Conservation (phyloP, 2,113 vertebrate genomes). For the Peromyscus californicus region DNA sequence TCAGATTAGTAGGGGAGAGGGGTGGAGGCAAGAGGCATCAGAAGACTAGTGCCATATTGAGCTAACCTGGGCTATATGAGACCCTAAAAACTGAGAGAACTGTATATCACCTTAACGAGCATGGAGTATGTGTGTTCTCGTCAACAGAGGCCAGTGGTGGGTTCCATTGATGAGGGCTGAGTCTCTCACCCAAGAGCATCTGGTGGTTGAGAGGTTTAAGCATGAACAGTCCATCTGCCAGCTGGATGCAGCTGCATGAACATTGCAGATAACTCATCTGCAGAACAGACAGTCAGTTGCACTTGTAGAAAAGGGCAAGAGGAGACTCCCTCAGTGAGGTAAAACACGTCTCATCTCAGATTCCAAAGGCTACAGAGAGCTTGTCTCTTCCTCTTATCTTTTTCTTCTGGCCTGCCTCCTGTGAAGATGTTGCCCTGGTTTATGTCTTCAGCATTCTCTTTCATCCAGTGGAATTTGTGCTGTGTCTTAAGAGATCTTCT, state of each 20-base stretch:
- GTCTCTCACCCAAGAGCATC: slow-evolving; percentile 63
- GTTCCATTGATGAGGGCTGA: background rate
- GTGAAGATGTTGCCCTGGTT: slow-evolving; percentile 56
- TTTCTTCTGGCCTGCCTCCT: slow-evolving; percentile 43
- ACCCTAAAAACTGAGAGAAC: background rate
- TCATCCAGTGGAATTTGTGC: slow-evolving; percentile 68
- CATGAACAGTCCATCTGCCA: slow-evolving; percentile 20
- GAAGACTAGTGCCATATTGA: background rate
- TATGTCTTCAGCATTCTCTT: slow-evolving; percentile 65
- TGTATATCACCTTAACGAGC: background rate
- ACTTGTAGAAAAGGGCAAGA: slow-evolving; percentile 25
- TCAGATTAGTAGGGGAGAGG: background rate
- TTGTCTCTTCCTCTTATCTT: slow-evolving; percentile 57
- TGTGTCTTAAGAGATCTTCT: slow-evolving; percentile 74
- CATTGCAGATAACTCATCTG: slow-evolving; percentile 51
- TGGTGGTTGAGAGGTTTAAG: slow-evolving; percentile 59
- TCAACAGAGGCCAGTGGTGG: background rate
- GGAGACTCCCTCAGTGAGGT: background rate
- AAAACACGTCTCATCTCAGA: slow-evolving; percentile 45
- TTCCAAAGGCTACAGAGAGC: slow-evolving; percentile 18
- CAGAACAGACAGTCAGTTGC: slow-evolving; percentile 53
- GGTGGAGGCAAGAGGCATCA: background rate
- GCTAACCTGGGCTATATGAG: background rate
- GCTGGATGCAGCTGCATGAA: slow-evolving; percentile 22
- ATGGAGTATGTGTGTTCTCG: background rate